Conservation (phyloP, 2,797 vertebrate species). For the Dipus sagitta region DNA sequence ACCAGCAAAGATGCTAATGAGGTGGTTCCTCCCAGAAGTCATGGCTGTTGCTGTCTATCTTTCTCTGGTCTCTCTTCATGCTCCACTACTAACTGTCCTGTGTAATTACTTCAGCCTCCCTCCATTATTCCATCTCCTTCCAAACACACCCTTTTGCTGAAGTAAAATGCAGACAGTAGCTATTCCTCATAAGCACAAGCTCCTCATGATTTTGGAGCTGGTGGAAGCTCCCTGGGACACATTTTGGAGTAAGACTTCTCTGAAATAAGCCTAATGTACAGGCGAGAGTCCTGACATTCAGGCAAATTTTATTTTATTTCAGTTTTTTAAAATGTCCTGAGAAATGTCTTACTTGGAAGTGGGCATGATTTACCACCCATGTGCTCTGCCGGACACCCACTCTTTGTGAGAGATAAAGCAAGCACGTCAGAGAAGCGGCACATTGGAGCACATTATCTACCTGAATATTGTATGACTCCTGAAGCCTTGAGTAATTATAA, state of each 20-base stretch:
- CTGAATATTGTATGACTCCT: neutral
- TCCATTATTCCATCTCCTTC: neutral
- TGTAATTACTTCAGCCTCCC: neutral
- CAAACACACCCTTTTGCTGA: neutral
- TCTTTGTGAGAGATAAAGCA: neutral
- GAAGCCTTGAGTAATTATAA: neutral
- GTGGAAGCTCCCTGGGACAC: neutral
- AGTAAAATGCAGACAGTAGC: neutral
- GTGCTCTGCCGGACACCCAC: neutral
- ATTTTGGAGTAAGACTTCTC: neutral
- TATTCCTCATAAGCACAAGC: neutral
- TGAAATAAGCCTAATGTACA: neutral
- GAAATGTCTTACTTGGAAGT: constrained; percentile 2
- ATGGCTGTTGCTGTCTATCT: too few species aligned
- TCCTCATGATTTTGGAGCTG: neutral
- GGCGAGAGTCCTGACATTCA: neutral
- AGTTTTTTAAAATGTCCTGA: neutral
- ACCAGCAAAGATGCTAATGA: fast-evolving
- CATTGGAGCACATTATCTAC: neutral
- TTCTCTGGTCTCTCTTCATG: neutral
- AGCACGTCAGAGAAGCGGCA: neutral
- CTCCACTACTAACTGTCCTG: neutral
- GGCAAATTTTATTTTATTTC: neutral
- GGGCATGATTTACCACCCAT: neutral
- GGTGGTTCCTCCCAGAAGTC: neutral